These are phyloP conservation scores for Tauraco erythrolophus DNA, from an alignment of 2,113 vertebrate genomes.

Conservation along the genomic window DNA sequence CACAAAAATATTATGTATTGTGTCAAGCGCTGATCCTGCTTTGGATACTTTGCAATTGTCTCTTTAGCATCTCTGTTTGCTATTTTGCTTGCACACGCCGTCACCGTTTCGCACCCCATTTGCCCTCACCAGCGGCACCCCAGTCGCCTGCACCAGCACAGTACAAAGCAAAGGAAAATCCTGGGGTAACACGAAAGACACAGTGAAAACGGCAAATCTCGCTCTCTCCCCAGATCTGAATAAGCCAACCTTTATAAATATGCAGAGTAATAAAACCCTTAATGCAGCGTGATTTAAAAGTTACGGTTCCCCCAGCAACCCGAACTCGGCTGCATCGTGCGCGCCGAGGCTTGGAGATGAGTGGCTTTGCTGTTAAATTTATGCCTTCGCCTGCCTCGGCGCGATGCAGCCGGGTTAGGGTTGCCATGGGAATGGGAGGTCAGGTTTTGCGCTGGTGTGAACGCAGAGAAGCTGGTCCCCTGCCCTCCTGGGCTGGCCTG, in stretches of 20 bases:
- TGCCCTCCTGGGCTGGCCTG: neutral
- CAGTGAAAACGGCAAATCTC: neutral
- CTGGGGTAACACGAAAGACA: neutral
- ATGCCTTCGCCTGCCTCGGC: neutral
- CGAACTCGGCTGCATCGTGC: neutral
- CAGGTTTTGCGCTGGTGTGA: neutral
- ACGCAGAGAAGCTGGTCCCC: neutral
- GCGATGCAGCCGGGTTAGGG: neutral
- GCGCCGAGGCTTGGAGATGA: neutral
- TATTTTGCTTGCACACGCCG: neutral
- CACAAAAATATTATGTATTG: neutral
- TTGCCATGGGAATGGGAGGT: constrained; percentile 67
- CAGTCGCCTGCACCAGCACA: neutral
- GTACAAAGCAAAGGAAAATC: neutral
- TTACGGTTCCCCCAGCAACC: constrained; percentile 65
- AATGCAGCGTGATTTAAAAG: constrained; percentile 57
- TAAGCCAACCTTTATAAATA: constrained; percentile 31
- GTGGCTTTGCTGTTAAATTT: neutral
- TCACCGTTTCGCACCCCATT: neutral
- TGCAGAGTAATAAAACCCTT: constrained; percentile 46
- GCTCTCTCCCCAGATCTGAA: neutral
- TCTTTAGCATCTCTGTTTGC: neutral
- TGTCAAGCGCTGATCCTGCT: neutral
- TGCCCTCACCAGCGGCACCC: neutral
- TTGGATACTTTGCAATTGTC: neutral